Base-by-base conservation (phyloP, 2,888 invertebrate genomes). In the Gari tellinella region DNA sequence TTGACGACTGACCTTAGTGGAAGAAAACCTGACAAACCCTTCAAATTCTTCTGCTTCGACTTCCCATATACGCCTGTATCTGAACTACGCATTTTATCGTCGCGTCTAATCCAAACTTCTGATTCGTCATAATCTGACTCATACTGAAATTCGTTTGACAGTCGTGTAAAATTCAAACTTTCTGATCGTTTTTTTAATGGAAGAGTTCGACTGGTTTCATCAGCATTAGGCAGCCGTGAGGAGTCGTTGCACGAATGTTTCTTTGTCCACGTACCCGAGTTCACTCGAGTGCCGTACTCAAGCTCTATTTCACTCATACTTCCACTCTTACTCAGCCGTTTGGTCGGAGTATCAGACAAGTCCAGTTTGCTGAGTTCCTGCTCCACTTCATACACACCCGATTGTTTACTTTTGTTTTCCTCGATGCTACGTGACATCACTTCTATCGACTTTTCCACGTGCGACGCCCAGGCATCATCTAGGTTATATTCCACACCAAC, bases 221-320 rank as follows among this genome's bases (percentile, higher is more conserved):
- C 89, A 2, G 89, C 89, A 75, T 89, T 86, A n/a, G 89, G 89
- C 10, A 89, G 69, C 23, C 67, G 45, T 1, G 80, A 67, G 46
- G 72, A 82, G 38, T 82, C 80, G 45, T 83, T 81, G 15, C 82
- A 80, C 2, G 82, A 78, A 40, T 85, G 82, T 72, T 88, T 86
- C 75, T 83, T 86, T 40, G 79, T 85, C 85, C 86, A 89, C 0
- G 89, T 89, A n/a, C 87, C 82, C 14, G 84, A 80, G 58, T 83
- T 75, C 25, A 81, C 75, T 48, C 82, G 43, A 31, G 31, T 31
- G n/a, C 69, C 72, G 52, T 62, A 73, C 40, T 76, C 76, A 15
- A 70, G 49, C 56, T 78, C 58, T 53, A 69, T 72, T 26, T 70
- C 66, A 69, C 81, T 72, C 76, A 72, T 60, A 26, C 79, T 65